Percentiles rank a stretch among this genome's conserved stretches.
Evolutionary conservation across 2,113 vertebrate genomes (phyloP).

Genomic region (Paradisaea rubra): DNA sequence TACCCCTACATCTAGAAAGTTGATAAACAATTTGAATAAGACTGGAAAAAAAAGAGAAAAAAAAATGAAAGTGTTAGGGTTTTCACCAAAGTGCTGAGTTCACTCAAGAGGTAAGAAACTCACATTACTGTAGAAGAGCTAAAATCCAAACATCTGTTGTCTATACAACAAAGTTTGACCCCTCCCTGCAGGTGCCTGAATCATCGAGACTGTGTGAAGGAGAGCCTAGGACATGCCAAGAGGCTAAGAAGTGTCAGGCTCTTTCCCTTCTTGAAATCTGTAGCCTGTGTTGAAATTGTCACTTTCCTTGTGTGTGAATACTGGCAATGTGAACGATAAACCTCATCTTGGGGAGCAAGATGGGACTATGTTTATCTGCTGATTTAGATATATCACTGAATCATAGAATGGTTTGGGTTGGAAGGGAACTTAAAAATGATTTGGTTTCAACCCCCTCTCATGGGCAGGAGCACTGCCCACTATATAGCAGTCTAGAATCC

Average conservation of each 20-base stretch:
- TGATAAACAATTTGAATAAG: neutral
- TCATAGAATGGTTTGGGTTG: neutral
- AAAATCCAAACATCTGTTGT: neutral
- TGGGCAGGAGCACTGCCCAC: neutral
- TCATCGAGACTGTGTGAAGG: neutral
- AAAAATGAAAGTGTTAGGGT: neutral
- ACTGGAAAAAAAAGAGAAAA: neutral
- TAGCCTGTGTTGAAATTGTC: neutral
- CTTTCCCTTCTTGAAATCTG: neutral
- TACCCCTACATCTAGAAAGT: neutral
- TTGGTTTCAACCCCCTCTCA: neutral
- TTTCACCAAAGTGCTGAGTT: neutral
- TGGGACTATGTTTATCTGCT: neutral
- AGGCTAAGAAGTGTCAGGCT: neutral
- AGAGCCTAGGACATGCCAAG: neutral
- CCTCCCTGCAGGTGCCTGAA: neutral
- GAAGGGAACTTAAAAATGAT: neutral
- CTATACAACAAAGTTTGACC: neutral
- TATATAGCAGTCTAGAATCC: neutral
- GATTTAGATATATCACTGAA: neutral
- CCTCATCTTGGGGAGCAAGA: neutral
- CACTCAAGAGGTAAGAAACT: neutral
- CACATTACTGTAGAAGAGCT: neutral
- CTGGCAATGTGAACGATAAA: neutral
- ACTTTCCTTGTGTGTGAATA: neutral